These are phyloP conservation scores for Copidosoma floridanum DNA, from an alignment of 1,140 invertebrate species.

Conservation along the genomic window DNA sequence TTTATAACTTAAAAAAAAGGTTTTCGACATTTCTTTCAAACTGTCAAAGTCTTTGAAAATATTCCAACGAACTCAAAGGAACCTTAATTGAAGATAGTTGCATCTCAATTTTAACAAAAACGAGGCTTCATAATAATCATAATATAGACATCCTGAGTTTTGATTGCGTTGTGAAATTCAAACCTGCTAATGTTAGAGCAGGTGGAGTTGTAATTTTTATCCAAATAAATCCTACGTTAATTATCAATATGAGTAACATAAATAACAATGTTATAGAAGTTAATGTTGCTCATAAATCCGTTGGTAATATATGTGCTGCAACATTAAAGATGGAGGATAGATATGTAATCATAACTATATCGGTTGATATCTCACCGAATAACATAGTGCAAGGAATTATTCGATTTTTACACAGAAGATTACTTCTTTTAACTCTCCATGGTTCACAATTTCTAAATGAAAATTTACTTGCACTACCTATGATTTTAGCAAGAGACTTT, in stretches of 20 bases:
- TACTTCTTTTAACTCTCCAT: neutral
- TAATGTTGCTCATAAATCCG: neutral
- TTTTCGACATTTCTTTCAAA: too few species aligned
- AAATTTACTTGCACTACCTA: neutral
- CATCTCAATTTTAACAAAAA: too few species aligned
- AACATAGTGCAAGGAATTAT: neutral
- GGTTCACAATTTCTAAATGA: neutral
- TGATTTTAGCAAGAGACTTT: constrained; percentile 7
- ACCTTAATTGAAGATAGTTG: too few species aligned
- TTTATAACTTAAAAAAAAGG: neutral
- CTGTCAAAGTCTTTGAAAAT: too few species aligned
- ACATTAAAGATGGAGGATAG: neutral
- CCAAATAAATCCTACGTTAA: neutral
- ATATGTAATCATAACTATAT: neutral
- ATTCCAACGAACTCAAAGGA: too few species aligned
- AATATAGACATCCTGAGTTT: constrained; percentile 15
- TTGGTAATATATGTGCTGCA: neutral
- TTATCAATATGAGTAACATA: neutral
- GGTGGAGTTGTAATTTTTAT: neutral
- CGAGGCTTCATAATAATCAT: too few species aligned
- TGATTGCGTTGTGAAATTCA: constrained; percentile 8
- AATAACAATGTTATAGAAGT: neutral
- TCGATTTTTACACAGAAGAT: neutral
- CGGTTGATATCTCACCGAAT: neutral
- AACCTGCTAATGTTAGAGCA: neutral